Conservation (phyloP, 1,140 invertebrate species). For the Drosophila sechellia region DNA sequence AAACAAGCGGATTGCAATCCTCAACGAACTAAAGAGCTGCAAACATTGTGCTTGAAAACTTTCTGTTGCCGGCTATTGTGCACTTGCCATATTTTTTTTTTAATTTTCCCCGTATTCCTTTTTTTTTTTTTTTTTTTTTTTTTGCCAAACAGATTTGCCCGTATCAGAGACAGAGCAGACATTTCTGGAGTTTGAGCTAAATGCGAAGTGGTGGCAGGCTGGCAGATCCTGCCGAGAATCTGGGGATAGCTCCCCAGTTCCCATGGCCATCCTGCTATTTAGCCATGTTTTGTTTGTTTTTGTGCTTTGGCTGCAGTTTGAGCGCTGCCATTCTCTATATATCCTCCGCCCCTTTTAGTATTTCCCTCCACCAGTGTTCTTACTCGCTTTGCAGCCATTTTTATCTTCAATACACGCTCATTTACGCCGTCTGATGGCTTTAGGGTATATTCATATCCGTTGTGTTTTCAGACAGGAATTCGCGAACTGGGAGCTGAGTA, state of each 20-base stretch:
- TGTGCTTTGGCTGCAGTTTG: slow-evolving; percentile 47
- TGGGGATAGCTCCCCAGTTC: slow-evolving; percentile 12
- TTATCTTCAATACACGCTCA: slow-evolving; percentile 78
- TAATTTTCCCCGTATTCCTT: slow-evolving; percentile 6
- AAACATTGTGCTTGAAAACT: slow-evolving; percentile 41
- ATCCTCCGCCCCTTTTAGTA: not conserved
- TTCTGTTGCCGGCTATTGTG: slow-evolving; percentile 37
- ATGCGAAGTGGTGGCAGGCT: slow-evolving; percentile 18
- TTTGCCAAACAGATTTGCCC: slow-evolving; percentile 66
- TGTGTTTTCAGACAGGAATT: slow-evolving; percentile 53
- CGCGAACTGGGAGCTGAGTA: slow-evolving; percentile 37
- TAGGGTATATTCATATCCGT: slow-evolving; percentile 80
- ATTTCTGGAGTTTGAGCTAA: slow-evolving; percentile 43
- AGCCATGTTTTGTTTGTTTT: slow-evolving; percentile 75
- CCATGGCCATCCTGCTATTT: slow-evolving; percentile 59
- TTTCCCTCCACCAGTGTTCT: slow-evolving; percentile 17
- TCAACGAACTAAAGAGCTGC: slow-evolving; percentile 20
- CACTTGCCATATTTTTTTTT: slow-evolving; percentile 2
- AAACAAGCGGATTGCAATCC: slow-evolving; percentile 20
- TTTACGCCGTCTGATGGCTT: slow-evolving; percentile 80
- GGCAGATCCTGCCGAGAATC: not conserved
- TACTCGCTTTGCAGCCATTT: slow-evolving; percentile 56
- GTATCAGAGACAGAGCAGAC: slow-evolving; percentile 57
- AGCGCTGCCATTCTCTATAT: slow-evolving; percentile 12
- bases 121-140: slow-evolving; percentile 6